Percentiles rank a stretch among this genome's conserved stretches.
Conservation (phyloP, 2,113 vertebrate species). For the Anser brachyrhynchus region DNA sequence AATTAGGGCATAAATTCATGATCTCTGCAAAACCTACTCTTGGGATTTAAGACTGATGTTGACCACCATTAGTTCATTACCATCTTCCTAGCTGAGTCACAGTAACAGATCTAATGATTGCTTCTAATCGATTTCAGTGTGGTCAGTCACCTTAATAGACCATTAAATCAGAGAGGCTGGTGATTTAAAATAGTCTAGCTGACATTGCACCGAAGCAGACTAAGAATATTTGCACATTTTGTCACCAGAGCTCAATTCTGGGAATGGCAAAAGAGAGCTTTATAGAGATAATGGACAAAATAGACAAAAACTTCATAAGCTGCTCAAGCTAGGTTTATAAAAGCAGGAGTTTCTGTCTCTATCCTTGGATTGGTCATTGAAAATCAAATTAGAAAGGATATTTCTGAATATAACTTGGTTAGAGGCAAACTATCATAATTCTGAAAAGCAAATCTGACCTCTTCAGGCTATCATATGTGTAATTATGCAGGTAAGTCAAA, state of each 20-base stretch:
- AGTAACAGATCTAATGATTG: neutral
- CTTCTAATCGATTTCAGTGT: neutral
- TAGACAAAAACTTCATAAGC: neutral
- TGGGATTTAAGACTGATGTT: neutral
- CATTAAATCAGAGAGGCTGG: neutral
- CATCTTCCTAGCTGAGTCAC: neutral
- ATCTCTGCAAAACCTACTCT: neutral
- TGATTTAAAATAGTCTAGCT: neutral
- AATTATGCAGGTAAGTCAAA: neutral
- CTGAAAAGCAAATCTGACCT: neutral
- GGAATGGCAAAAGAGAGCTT: neutral
- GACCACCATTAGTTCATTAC: neutral
- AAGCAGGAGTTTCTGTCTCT: neutral
- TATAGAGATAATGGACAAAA: neutral
- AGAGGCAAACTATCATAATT: neutral
- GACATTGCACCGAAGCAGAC: neutral
- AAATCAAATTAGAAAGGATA: neutral
- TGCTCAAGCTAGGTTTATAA: neutral
- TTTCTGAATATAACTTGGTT: neutral
- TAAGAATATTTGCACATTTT: neutral
- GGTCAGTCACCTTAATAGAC: neutral
- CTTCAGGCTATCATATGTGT: accelerated
- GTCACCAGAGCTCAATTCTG: neutral
- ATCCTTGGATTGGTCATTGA: neutral
- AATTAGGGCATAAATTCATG: neutral